Base-by-base conservation (phyloP, 2,113 vertebrate genomes). In the Syngnathus floridae region DNA sequence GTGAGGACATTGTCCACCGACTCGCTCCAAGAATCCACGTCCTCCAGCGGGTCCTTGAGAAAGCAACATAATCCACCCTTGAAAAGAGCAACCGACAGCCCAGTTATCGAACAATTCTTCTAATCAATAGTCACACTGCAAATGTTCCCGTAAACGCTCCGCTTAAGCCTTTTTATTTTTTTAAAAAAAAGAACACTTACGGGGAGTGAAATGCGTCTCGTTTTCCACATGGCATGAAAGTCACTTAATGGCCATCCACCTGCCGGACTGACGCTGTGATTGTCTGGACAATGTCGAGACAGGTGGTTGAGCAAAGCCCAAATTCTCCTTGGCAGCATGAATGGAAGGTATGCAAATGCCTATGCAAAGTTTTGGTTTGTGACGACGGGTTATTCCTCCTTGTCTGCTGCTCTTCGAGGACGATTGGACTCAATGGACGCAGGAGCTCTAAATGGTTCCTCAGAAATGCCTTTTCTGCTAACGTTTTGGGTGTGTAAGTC, bases 41-140 rank as follows among this genome's bases (percentile, higher is more conserved):
- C 92, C 43, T 78, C 90, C 43, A 89, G 4, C 0, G 90, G 72
- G 77, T 93, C 92, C 88, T 94, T 96, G 90, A 91, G 83, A 87
- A 96, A 94, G 94, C 93, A 97, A 88, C 90, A 91, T 84, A 93
- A 95, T 82, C 94, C 95, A 82, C 85, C 92, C 94, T 92, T 97
- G 94, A 96, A 93, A 94, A 94, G 92, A 94, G 88, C 88, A 22
- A 22, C 22, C 22, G 22, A 22, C 22, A 75, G 69, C 72, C 60
- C 71, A 77, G 68, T 75, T 66, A 65, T 70, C 72, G 79, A 62
- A 60, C 40, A 65, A 67, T 62, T 64, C 14, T 45, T 26, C 9
- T 61, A 21, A 38, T 7, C 12, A 21, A 41, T 19, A 4, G 5
- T 12, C 40, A 46, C 40, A 52, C 37, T 61, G 35, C 12, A 38